Evolutionary conservation across 2,888 invertebrate genomes (phyloP).

Genomic region (Allophyes oxyacanthae): DNA sequence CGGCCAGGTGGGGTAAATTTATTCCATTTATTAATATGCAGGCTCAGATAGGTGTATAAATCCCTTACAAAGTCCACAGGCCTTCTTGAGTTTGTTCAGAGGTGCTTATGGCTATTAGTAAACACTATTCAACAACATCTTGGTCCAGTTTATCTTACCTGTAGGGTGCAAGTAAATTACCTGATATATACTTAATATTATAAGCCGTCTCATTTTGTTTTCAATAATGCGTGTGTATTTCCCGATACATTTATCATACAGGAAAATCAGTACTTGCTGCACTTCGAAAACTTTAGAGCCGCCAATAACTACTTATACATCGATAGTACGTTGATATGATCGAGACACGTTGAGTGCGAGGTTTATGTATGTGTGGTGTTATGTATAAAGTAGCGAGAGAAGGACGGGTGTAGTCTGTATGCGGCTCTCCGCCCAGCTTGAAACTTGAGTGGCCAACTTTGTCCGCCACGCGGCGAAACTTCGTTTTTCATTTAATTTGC

Average conservation of each 20-base stretch:
- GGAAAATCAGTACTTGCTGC: no score
- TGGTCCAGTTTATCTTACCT: background rate
- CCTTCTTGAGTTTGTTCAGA: slow-evolving; percentile 34
- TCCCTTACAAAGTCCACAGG: slow-evolving; percentile 42
- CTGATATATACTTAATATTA: no score
- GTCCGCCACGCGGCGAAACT: slow-evolving; percentile 82
- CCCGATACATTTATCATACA: background rate
- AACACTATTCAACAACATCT: slow-evolving; percentile 34
- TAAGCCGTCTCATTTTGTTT: background rate
- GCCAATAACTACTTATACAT: background rate
- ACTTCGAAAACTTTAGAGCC: background rate
- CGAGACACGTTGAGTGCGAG: slow-evolving; percentile 12
- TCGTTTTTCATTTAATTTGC: slow-evolving; percentile 88
- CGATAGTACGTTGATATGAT: slow-evolving; percentile 13
- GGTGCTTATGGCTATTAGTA: slow-evolving; percentile 42
- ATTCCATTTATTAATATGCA: slow-evolving; percentile 58
- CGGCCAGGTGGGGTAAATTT: slow-evolving; percentile 53
- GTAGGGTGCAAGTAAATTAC: background rate
- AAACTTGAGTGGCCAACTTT: slow-evolving; percentile 86
- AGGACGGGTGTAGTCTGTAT: slow-evolving; percentile 59
- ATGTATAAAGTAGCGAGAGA: slow-evolving; percentile 53
- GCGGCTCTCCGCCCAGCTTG: slow-evolving; percentile 67
- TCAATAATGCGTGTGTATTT: background rate
- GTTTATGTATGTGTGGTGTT: slow-evolving; percentile 35
- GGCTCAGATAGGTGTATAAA: slow-evolving; percentile 50